Percentiles rank a stretch among this genome's conserved stretches.
Conservation (phyloP, 2,113 vertebrate genomes). For the Coryphaenoides rupestris region DNA sequence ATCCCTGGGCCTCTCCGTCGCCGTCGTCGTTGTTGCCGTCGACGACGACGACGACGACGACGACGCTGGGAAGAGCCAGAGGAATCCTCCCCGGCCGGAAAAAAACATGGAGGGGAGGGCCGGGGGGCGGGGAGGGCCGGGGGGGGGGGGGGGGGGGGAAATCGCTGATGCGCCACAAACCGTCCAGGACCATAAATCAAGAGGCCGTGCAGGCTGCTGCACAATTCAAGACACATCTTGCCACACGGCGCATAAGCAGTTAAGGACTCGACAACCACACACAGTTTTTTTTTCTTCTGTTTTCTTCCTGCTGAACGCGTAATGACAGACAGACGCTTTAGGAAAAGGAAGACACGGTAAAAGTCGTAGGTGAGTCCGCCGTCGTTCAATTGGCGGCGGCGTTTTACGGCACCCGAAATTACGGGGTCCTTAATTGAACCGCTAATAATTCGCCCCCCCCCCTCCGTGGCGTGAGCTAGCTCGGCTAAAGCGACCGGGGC, state of each 20-base stretch:
- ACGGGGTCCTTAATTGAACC: constrained; percentile 58
- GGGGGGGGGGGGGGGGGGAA: no score
- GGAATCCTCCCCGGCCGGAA: no score
- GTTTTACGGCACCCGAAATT: constrained; percentile 68
- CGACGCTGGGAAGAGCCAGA: no score
- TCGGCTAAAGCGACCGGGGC: no score
- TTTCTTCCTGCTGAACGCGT: constrained; percentile 50
- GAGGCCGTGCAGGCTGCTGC: constrained; percentile 41
- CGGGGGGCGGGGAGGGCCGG: no score
- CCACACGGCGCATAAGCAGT: constrained; percentile 50
- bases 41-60: no score
- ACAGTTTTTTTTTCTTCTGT: constrained; percentile 8
- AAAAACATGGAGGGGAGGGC: no score
- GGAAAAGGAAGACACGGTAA: constrained; percentile 31
- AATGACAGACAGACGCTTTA: constrained; percentile 57
- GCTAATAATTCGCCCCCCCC: constrained; percentile 60
- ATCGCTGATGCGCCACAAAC: constrained; percentile 67
- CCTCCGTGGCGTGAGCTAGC: constrained; percentile 6
- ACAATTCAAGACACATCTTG: constrained; percentile 65
- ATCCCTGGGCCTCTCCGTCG: no score
- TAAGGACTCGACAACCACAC: constrained; percentile 38
- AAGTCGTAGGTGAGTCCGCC: constrained; percentile 39
- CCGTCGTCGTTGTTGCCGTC: no score
- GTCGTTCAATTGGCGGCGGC: constrained; percentile 42
- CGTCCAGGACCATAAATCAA: constrained; percentile 61